These are phyloP conservation scores for Aegotheles bennettii DNA, from an alignment of 2,113 vertebrate genomes.

Conservation along the genomic window DNA sequence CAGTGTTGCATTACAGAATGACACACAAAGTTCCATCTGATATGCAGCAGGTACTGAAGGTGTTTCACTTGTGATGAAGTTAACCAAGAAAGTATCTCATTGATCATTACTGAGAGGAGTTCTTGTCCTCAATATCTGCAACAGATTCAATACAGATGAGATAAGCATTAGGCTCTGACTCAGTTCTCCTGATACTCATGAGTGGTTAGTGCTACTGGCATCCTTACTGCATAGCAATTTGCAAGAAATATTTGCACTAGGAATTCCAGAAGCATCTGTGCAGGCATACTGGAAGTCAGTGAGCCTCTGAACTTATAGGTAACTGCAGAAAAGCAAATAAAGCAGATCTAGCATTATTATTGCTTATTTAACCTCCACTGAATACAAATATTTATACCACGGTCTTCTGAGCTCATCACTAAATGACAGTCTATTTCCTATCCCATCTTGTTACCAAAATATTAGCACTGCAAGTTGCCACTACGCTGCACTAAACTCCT, in stretches of 20 bases:
- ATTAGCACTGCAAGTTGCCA: background rate
- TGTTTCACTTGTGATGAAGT: background rate
- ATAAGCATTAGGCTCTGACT: background rate
- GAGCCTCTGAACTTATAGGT: background rate
- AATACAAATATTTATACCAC: background rate
- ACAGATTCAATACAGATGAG: background rate
- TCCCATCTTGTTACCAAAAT: background rate
- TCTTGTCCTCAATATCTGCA: background rate
- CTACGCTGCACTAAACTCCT: background rate
- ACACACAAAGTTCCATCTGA: background rate
- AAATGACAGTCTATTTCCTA: background rate
- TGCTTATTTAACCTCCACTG: background rate
- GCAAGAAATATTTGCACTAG: background rate
- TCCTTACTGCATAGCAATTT: background rate
- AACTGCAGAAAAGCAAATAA: background rate
- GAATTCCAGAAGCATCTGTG: background rate
- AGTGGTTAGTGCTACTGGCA: too few relatives aligned
- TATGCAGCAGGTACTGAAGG: background rate
- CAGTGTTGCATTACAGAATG: background rate
- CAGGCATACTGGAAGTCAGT: background rate
- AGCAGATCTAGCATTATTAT: background rate
- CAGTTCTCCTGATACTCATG: background rate
- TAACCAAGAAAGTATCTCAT: background rate
- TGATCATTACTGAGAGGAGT: background rate
- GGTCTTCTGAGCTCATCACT: background rate